Evolutionary conservation across 2,797 vertebrate species (phyloP).

Genomic region (Megalops cyprinoides): DNA sequence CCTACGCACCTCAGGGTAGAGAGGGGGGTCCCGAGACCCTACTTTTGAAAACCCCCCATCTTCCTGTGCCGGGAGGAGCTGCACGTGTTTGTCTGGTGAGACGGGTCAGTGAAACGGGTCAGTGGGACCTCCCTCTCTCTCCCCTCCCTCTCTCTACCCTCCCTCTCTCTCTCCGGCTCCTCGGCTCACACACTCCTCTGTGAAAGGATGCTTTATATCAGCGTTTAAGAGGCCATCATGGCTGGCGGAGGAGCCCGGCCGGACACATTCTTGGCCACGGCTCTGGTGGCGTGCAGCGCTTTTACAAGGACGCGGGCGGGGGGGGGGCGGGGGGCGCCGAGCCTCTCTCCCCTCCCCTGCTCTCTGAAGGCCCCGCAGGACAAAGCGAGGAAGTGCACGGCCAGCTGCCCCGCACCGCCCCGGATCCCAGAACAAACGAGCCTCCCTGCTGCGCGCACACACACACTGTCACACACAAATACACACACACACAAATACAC

Average conservation of each 20-base stretch:
- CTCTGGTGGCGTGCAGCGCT: slow-evolving; percentile 73
- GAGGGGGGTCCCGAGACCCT: too few relatives aligned
- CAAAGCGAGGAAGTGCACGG: not conserved
- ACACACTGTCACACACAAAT: too few relatives aligned
- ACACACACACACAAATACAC: too few relatives aligned
- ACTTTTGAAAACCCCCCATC: too few relatives aligned
- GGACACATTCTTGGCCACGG: slow-evolving; percentile 75
- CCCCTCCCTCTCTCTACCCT: too few relatives aligned
- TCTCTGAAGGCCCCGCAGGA: not conserved
- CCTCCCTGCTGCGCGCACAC: not conserved
- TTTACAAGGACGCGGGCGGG: slow-evolving; percentile 72
- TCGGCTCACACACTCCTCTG: too few relatives aligned
- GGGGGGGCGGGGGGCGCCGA: slow-evolving; percentile 68
- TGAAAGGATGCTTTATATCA: slow-evolving; percentile 73
- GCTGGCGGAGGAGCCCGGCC: slow-evolving; percentile 69
- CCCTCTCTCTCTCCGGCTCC: too few relatives aligned
- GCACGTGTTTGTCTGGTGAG: too few relatives aligned
- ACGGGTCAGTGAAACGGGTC: too few relatives aligned
- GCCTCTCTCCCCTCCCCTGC: slow-evolving; percentile 52
- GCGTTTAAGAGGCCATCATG: slow-evolving; percentile 75
- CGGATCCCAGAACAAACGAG: slow-evolving; percentile 8
- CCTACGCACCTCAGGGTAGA: too few relatives aligned
- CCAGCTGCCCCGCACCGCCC: not conserved
- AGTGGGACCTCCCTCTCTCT: too few relatives aligned
- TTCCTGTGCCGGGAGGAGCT: too few relatives aligned